Evolutionary conservation across 2,888 invertebrate species (phyloP).

Genomic region (Patella caerulea): DNA sequence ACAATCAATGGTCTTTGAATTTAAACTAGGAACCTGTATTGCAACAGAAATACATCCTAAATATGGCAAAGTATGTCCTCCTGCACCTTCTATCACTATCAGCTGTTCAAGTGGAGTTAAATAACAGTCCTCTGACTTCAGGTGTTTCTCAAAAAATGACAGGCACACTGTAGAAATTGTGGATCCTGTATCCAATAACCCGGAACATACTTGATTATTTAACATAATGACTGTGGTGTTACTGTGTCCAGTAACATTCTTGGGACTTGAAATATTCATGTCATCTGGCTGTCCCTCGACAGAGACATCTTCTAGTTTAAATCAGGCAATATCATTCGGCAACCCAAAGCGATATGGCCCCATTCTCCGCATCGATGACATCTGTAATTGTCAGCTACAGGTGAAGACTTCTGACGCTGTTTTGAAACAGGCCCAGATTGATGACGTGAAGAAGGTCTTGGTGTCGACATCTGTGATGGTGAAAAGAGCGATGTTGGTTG

Average conservation of each 20-base stretch:
- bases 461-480: too few species aligned
- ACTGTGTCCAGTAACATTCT: background rate
- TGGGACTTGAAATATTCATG: background rate
- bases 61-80: background rate
- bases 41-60: background rate
- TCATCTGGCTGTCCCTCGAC: background rate
- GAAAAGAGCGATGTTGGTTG: background rate
- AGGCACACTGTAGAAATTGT: background rate
- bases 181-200: slow-evolving; percentile 9
- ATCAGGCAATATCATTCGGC: background rate
- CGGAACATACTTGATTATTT: background rate
- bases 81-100: background rate
- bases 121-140: too few species aligned
- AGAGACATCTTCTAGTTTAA: slow-evolving; percentile 4
- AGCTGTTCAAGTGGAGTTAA: background rate
- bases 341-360: background rate
- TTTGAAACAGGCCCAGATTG: too few species aligned
- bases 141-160: background rate
- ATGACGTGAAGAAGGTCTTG: too few species aligned
- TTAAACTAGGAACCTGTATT: background rate
- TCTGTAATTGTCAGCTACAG: background rate
- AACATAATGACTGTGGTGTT: background rate
- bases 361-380: background rate
- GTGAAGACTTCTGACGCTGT: background rate
- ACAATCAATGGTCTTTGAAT: background rate